Conservation (phyloP, 2,113 vertebrate genomes). For the Prinia subflava region DNA sequence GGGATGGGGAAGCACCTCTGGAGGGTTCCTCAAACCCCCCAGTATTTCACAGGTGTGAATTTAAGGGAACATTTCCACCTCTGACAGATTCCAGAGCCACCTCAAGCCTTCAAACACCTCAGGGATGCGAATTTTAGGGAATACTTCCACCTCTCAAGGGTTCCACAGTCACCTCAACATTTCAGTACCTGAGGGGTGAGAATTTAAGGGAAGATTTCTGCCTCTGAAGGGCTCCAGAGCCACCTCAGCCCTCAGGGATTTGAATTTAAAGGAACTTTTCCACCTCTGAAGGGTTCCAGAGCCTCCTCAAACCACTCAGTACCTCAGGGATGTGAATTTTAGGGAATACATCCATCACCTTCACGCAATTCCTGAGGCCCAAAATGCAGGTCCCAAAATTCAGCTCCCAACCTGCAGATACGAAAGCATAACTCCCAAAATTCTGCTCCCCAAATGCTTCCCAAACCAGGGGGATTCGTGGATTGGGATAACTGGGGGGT, state of each 20-base stretch:
- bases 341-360: neutral
- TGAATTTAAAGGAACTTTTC: neutral
- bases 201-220: neutral
- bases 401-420: neutral
- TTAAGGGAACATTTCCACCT: neutral
- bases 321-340: neutral
- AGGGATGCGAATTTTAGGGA: neutral
- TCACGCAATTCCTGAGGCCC: neutral
- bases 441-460: neutral
- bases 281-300: neutral
- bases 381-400: neutral
- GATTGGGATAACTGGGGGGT: neutral
- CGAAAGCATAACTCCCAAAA: neutral
- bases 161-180: neutral
- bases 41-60: neutral
- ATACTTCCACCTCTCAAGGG: rapidly evolving
- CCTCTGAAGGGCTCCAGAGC: no score
- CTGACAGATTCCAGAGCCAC: neutral
- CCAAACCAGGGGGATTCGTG: no score
- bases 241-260: neutral
- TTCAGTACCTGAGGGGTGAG: neutral
- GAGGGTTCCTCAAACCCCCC: neutral
- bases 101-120: rapidly evolving
- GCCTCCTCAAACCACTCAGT: neutral
- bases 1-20: neutral